Conservation (phyloP, 2,797 vertebrate species). For the Pachyuromys duprasi region DNA sequence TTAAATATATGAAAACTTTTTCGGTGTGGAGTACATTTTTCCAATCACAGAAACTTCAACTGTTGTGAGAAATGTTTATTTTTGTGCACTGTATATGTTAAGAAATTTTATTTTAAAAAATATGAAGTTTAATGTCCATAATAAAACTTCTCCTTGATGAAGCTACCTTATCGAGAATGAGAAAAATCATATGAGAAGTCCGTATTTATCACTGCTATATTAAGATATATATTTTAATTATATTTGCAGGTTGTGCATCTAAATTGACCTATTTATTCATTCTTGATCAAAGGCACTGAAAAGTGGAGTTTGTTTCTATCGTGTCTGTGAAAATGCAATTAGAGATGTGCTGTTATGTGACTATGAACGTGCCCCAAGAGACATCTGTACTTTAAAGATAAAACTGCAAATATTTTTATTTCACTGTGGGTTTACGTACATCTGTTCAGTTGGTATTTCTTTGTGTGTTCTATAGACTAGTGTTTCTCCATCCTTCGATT, state of each 20-base stretch:
- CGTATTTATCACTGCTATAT: constrained; percentile 86
- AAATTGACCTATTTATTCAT: constrained; percentile 84
- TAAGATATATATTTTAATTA: constrained; percentile 85
- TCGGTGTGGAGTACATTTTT: constrained; percentile 87
- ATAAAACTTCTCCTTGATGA: constrained; percentile 83
- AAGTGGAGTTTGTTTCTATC: constrained; percentile 84
- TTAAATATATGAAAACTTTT: constrained; percentile 83
- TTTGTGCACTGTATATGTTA: constrained; percentile 92
- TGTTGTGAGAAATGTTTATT: constrained; percentile 90
- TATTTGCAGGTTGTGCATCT: constrained; percentile 82
- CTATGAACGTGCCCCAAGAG: constrained; percentile 79
- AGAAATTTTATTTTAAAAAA: constrained; percentile 89
- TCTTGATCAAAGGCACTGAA: constrained; percentile 86
- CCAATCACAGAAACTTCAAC: constrained; percentile 88
- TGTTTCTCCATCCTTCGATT: constrained; percentile 88
- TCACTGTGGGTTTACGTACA: constrained; percentile 85
- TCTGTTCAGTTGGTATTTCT: constrained; percentile 86
- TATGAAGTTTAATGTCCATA: constrained; percentile 88
- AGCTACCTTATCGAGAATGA: constrained; percentile 84
- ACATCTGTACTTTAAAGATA: constrained; percentile 83
- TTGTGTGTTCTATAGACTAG: constrained; percentile 87
- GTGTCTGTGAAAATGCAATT: constrained; percentile 77
- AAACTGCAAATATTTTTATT: constrained; percentile 81
- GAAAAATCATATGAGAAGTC: constrained; percentile 83
- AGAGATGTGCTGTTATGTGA: constrained; percentile 73